Base-by-base conservation (phyloP, 35 echinoderm and acorn worm species). In the Eucidaris tribuloides region DNA sequence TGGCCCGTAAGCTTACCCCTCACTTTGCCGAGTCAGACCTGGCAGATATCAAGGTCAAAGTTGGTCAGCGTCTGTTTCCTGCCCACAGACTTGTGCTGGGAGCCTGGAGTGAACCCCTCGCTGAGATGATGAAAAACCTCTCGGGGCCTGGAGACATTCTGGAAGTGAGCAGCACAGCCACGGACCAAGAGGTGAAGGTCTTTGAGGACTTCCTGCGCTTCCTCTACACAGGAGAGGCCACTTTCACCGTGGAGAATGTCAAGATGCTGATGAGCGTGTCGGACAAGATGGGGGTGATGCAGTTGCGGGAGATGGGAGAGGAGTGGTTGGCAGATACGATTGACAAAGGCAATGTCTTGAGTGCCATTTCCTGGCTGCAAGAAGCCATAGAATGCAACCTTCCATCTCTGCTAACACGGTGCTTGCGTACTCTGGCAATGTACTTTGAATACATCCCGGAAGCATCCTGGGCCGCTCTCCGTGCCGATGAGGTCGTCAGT, bases 361-460 rank as follows among this genome's bases (percentile, higher is more conserved):
- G 65, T 0, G 65, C 37, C 65, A 38, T 71, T 9, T 36, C 29
- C 4, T 71, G 65, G 65, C 40, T 71, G 65, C 32, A 36, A 14
- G 65, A 71, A 29, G 37, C 65, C 5, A 36, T 4, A 36, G 65
- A 71, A 71, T 33, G 65, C 37, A 19, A 40, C 3, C 40, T 29
- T n/a, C 4, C 11, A 36, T 36, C 65, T 27, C 11, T 71, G 30
- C 32, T 36, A 36, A 40, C 5, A 28, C n/a, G 33, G 4, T 71
- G 65, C 65, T 32, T 71, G 5, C 65, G 37, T 36, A 71, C 37
- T 1, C 37, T 71, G 11, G 28, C 68, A 42, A 14, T 41, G 15
- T 74, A 74, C 40, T 74, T 74, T 40, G 28, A 74, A 36, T 74
- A 74, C 68, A 74, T 44, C 34, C 68, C 68, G 25, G 68, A 74